Percentiles rank a stretch among this genome's conserved stretches.
These are phyloP conservation scores for Balaenoptera acutorostrata DNA, from an alignment of 2,113 vertebrate species.

Conservation along the genomic window DNA sequence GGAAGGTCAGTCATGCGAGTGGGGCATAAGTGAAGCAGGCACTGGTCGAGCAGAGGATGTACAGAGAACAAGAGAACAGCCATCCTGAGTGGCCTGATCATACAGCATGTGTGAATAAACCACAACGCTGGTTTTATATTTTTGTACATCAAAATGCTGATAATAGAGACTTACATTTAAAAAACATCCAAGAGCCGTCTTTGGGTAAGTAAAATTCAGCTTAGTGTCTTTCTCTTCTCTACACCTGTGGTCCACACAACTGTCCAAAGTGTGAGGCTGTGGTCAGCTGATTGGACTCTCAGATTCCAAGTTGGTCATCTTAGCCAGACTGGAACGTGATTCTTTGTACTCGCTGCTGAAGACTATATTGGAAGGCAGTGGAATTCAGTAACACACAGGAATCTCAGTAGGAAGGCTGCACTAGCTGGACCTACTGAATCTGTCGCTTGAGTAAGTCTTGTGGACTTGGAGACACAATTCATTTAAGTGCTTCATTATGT, in stretches of 20 bases:
- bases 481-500: background rate
- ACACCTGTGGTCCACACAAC: background rate
- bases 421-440: background rate
- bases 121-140: background rate
- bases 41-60: background rate
- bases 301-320: background rate
- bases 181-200: background rate
- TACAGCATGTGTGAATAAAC: background rate
- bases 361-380: background rate
- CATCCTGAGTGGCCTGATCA: background rate
- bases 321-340: background rate
- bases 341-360: background rate
- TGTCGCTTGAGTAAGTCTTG: background rate
- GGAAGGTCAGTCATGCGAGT: background rate
- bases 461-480: background rate
- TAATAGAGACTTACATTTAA: background rate
- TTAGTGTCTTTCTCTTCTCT: background rate
- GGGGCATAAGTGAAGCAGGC: background rate
- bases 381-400: background rate
- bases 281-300: background rate
- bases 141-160: background rate
- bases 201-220: background rate
- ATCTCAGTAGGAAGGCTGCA: background rate
- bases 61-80: background rate
- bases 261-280: background rate